Base-by-base conservation (phyloP, 2,888 invertebrate species). In the Dexiosoma caninum region DNA sequence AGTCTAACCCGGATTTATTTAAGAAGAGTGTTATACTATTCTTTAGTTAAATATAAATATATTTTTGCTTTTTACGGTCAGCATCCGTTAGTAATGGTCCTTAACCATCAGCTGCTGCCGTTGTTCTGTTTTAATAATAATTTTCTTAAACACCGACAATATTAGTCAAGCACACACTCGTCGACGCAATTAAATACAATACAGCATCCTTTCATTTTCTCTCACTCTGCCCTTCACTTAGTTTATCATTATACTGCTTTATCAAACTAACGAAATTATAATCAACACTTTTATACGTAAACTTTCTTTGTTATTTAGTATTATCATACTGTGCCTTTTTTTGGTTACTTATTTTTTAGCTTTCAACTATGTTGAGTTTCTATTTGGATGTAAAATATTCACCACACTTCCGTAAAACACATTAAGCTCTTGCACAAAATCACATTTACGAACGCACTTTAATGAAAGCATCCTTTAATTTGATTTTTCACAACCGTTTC, bases 71-170 rank as follows among this genome's bases (percentile, higher is more conserved):
- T 66, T 74, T 23, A 32, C 67, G 78, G 78, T 42, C 78, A 78
- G 78, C 78, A 78, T 74, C 72, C 78, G 74, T 69, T 53, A 53
- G 59, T 60, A 35, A 53, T 78, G 71, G 66, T 78, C 74, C 72
- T 78, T 62, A 69, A 69, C 78, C 78, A 78, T 78, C 78, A 78
- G 62, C 72, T 74, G 74, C 78, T 74, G 69, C 67, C 74, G 78
- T 62, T 62, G 62, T 78, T 78, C 74, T 78, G 74, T 74, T 64
- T 74, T 37, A 44, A 60, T 35, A 44, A 53, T 19, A 51, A 64
- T 55, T 62, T 57, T 46, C 16, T 10, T 16, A 21, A 67, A 42
- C 30, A 57, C 21, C 19, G n/a, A 57, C 51, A 30, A 51, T 42
- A 30, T 49, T 23, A 37, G 14, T 14, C n/a, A 51, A 53, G 19